phyloP scores from a whole-genome alignment of 1,140 invertebrate genomes.

The Philotrypesis tridentata region DNA sequence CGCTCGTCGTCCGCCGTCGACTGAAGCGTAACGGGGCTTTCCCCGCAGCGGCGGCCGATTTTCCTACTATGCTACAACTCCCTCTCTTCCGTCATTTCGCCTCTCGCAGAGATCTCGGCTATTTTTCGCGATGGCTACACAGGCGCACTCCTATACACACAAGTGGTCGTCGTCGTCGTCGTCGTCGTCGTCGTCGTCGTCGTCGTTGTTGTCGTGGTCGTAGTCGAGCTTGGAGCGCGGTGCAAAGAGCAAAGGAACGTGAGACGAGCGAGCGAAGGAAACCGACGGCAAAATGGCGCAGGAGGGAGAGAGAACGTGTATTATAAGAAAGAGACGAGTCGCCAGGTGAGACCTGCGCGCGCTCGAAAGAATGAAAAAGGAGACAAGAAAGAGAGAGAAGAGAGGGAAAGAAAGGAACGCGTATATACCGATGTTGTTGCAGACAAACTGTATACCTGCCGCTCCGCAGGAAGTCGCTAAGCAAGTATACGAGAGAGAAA shows the following conservation, averaged over 20 bases:
- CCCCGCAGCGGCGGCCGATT: constrained; percentile 27
- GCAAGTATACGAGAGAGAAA: too few species aligned
- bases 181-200: not conserved
- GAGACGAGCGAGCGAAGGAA: not conserved
- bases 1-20: constrained; percentile 12
- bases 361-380: constrained; percentile 31
- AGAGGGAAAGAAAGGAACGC: constrained; percentile 47
- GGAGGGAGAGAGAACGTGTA: not conserved
- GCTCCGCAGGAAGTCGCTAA: not conserved
- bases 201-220: not conserved
- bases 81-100: not conserved
- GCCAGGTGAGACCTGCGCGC: constrained; percentile 47
- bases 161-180: not conserved
- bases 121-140: not conserved
- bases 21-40: constrained; percentile 48
- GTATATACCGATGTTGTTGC: not conserved
- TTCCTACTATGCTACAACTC: not conserved
- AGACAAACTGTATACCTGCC: too few species aligned
- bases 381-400: not conserved
- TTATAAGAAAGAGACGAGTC: constrained; percentile 18
- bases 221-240: not conserved
- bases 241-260: not conserved
- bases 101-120: not conserved
- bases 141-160: too few species aligned
- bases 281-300: constrained; percentile 34